Percentiles rank a stretch among this genome's conserved stretches.
Conservation (phyloP, 2,888 invertebrate species). For the Panorpa germanica region DNA sequence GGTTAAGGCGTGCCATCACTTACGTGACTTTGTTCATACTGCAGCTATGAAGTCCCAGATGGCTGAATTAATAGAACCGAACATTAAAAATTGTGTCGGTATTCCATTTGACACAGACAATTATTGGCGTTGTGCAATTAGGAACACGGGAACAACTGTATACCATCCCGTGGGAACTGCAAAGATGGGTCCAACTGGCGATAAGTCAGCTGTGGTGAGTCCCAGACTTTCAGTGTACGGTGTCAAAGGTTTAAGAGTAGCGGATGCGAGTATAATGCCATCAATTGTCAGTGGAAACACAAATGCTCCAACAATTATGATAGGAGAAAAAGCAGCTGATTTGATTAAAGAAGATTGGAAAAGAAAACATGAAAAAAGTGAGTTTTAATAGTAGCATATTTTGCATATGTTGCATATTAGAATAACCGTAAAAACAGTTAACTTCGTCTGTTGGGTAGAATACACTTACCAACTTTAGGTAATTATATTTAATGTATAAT, state of each 20-base stretch:
- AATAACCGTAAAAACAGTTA: no score
- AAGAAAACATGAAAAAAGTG: no score
- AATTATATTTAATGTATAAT: no score
- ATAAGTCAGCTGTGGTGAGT: conserved; percentile 31
- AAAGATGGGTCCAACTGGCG: conserved; percentile 36
- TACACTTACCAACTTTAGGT: no score
- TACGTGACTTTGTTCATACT: no score
- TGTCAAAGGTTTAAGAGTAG: conserved; percentile 31
- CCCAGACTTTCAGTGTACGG: conserved; percentile 32
- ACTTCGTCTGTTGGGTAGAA: no score
- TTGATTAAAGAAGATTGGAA: conserved; percentile 38
- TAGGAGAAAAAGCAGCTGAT: conserved; percentile 43
- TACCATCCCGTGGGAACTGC: conserved; percentile 52
- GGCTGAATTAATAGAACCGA: no score
- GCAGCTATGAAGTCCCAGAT: no score
- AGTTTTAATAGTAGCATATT: no score
- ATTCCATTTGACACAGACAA: conserved; percentile 57
- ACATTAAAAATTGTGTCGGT: no score
- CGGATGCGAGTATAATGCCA: conserved; percentile 50
- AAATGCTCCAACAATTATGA: conserved; percentile 41
- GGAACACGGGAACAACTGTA: conserved; percentile 58
- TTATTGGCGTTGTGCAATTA: conserved; percentile 71
- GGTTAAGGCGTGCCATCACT: no score
- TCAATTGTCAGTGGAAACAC: conserved; percentile 38
- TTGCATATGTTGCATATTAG: no score